Base-by-base conservation (phyloP, 1,140 invertebrate species). In the Macrosteles quadrilineatus region DNA sequence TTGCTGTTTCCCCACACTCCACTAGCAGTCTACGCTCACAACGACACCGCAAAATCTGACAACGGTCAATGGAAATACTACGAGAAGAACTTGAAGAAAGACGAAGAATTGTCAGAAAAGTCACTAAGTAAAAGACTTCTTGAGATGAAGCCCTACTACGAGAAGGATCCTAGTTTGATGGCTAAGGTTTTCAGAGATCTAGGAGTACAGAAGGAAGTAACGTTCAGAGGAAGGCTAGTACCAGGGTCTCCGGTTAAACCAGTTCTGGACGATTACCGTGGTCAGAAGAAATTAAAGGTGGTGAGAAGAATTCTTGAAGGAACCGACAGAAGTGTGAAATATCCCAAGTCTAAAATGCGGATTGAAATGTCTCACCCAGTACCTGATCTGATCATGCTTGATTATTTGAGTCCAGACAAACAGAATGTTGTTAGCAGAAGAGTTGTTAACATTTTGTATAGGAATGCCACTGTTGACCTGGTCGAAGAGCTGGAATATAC, bases 171-270 rank as follows among this genome's bases (percentile, higher is more conserved):
- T 6, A 50, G 47, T 21, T 50, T 17, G 47, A 50, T 50, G 47
- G 47, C 47, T 19, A 50, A 50, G n/a, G 21, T 50, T 50, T 50
- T 50, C 2, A 50, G 47, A 50, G 47, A 50, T 50, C 21, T 50
- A 11, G 14, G 47, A 21, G 2, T n/a, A 4, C 4, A 50, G 14
- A 50, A 50, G 21, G 47, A 50, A 50, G 21, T 50, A 17, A 19
- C n/a, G 3, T 50, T 50, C n/a, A 6, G 47, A 50, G 47, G 47
- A 50, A 50, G 47, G n/a, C 47, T 50, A 11, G 6, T 50, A 50
- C 47, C 47, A 4, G 47, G 14, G 4, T 21, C 21, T 19, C 47
- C 47, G 14, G 4, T 50, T 4, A 17, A 21, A 19, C 47, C 47
- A 4, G n/a, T 50, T 3, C 6, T 19, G n/a, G 47, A 50, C 21